Percentiles rank a stretch among this genome's conserved stretches.
Conservation (phyloP, 2,797 vertebrate genomes). For the Pseudomugil tenellus region DNA sequence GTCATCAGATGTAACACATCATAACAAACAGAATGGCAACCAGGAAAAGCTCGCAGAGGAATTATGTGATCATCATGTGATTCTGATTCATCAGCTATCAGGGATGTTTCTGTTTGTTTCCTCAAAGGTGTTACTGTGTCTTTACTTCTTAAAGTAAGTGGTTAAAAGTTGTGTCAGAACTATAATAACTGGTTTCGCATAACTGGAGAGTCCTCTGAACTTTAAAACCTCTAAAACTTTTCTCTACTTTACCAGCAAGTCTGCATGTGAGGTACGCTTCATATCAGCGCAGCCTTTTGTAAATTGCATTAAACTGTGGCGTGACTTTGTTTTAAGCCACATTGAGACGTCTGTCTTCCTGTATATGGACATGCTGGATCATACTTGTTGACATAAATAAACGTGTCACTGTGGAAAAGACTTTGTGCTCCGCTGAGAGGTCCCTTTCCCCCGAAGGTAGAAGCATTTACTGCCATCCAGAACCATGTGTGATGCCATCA, state of each 20-base stretch:
- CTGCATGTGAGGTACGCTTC: conserved; percentile 9
- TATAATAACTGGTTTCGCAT: background rate
- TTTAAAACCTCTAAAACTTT: conserved; percentile 2
- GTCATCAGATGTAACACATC: conserved; percentile 42
- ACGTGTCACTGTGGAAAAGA: conserved; percentile 8
- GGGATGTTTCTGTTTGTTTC: conserved; percentile 13
- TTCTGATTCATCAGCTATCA: conserved; percentile 28
- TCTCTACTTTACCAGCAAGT: background rate
- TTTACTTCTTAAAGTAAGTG: background rate
- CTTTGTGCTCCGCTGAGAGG: conserved; percentile 12
- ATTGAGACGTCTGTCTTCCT: background rate
- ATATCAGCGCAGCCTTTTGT: conserved; percentile 10
- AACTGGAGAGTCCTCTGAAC: background rate
- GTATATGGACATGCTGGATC: background rate
- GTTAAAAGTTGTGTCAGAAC: background rate
- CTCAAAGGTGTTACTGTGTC: background rate
- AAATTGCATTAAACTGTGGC: conserved; percentile 24
- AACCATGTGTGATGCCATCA: conserved; percentile 8
- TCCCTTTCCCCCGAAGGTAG: background rate
- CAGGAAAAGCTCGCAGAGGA: background rate
- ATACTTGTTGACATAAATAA: background rate
- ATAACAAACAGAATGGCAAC: background rate
- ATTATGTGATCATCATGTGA: conserved; percentile 45
- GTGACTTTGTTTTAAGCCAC: conserved; percentile 17
- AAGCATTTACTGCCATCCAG: conserved; percentile 9